Percentiles rank a stretch among this genome's conserved stretches.
Conservation (phyloP, 1,140 invertebrate species). For the Caligus rogercresseyi region DNA sequence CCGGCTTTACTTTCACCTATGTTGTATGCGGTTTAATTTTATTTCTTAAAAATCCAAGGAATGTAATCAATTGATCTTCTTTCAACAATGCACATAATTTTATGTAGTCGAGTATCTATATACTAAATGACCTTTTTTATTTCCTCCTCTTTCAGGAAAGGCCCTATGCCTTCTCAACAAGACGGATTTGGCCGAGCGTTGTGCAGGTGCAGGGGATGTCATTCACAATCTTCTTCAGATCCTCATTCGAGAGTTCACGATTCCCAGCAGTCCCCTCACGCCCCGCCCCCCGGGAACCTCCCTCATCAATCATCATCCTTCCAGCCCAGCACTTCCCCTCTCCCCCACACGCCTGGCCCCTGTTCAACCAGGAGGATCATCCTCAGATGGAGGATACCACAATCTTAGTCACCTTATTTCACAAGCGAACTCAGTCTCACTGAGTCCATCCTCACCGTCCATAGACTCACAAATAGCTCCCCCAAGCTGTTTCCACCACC, state of each 20-base stretch:
- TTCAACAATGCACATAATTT: too few species aligned
- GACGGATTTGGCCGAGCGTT: constrained; percentile 68
- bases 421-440: constrained; percentile 57
- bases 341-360: constrained; percentile 45
- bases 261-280: constrained; percentile 63
- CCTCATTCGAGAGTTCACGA: constrained; percentile 55
- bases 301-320: constrained; percentile 24
- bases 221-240: constrained; percentile 79
- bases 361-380: constrained; percentile 23
- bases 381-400: constrained; percentile 26
- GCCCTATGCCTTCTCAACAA: constrained; percentile 74
- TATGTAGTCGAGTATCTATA: too few species aligned
- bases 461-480: constrained; percentile 57
- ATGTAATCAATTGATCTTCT: too few species aligned
- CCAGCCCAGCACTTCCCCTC: constrained; percentile 35
- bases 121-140: too few species aligned
- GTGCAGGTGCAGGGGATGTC: constrained; percentile 76
- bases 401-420: constrained; percentile 36
- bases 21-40: too few species aligned
- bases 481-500: constrained; percentile 41
- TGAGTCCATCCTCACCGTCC: constrained; percentile 71
- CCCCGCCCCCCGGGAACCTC: constrained; percentile 32
- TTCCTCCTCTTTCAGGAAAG: constrained; percentile 41
- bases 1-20: too few species aligned
- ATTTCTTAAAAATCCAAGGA: too few species aligned